phyloP scores from a whole-genome alignment of 2,113 vertebrate genomes.

The Semnornis frantzii region DNA sequence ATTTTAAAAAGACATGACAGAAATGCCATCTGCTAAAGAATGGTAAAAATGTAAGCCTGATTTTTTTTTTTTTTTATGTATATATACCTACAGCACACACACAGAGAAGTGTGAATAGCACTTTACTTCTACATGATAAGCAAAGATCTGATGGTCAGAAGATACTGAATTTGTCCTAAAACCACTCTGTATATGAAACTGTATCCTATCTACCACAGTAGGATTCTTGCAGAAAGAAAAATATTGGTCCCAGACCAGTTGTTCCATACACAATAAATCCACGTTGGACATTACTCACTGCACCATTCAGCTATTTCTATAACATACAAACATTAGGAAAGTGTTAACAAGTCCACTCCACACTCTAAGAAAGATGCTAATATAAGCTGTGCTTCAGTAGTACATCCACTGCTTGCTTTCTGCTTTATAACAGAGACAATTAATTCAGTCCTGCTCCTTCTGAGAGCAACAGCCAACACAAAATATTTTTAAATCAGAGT shows the following conservation, averaged over 20 bases:
- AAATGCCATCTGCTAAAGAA: not conserved
- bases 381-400: constrained; percentile 39
- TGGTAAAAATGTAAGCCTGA: not conserved
- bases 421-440: constrained; percentile 41
- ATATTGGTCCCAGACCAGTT: not conserved
- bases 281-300: not conserved
- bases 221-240: not conserved
- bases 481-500: not conserved
- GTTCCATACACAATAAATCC: not conserved
- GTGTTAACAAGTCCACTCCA: constrained; percentile 46
- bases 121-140: not conserved
- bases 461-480: constrained; percentile 50
- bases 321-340: constrained; percentile 40
- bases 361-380: constrained; percentile 49
- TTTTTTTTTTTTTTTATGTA: not conserved
- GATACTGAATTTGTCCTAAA: not conserved
- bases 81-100: fast-evolving
- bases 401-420: constrained; percentile 32
- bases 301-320: not conserved
- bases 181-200: not conserved
- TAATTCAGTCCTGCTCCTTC: constrained; percentile 27
- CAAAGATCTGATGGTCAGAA: not conserved
- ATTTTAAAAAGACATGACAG: not conserved
- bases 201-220: not conserved
- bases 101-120: not conserved